Evolutionary conservation across 2,888 invertebrate genomes (phyloP).

Genomic region (Drosophila tripunctata): DNA sequence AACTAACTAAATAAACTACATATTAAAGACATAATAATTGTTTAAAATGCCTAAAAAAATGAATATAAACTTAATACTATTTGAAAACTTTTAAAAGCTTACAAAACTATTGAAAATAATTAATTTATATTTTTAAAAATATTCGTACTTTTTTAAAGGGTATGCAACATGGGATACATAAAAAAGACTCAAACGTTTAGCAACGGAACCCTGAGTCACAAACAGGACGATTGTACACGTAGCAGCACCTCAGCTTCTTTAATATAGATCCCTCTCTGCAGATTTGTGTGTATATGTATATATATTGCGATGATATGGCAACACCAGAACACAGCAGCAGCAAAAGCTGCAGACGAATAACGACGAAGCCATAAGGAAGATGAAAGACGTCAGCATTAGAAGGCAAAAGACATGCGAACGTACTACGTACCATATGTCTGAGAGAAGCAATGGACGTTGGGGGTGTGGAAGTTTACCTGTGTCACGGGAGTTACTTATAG

Average conservation of each 20-base stretch:
- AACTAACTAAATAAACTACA: no score
- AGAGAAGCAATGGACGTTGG: background rate
- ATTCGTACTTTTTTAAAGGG: background rate
- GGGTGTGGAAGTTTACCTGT: background rate
- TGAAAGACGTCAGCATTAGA: background rate
- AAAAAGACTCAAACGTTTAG: background rate
- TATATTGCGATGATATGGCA: conserved; percentile 27
- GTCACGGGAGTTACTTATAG: conserved; percentile 34
- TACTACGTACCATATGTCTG: background rate
- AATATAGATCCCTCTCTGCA: conserved; percentile 1
- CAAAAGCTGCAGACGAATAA: background rate
- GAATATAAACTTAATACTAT: no score
- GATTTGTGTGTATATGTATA: conserved; percentile 19
- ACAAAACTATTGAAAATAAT: no score
- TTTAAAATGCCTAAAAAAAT: no score
- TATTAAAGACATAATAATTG: no score
- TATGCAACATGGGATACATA: background rate
- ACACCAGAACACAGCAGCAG: background rate
- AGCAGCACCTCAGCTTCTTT: background rate
- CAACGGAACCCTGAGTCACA: background rate
- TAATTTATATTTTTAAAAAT: background rate
- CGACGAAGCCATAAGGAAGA: conserved; percentile 6
- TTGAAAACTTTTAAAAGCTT: no score
- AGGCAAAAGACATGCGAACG: conserved; percentile 5
- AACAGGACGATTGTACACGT: conserved; percentile 9